These are phyloP conservation scores for Caenorhabditis sp. DNA, from an alignment of 2,888 invertebrate genomes.

Conservation along the genomic window DNA sequence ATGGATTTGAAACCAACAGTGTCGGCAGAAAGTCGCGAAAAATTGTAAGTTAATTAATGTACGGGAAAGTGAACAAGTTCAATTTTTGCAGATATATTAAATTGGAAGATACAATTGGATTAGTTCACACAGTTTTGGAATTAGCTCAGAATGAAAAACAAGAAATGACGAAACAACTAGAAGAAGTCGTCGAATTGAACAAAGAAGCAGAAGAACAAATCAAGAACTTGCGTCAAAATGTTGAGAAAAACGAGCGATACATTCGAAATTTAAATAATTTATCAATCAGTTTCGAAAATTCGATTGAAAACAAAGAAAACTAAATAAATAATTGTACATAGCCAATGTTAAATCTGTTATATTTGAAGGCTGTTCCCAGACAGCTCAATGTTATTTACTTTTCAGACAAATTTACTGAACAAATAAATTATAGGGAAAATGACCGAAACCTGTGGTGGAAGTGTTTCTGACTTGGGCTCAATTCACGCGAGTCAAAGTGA, in stretches of 20 bases:
- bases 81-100: too few species aligned
- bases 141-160: background rate
- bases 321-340: too few species aligned
- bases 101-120: too few species aligned
- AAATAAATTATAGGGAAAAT: background rate
- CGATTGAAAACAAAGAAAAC: too few species aligned
- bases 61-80: too few species aligned
- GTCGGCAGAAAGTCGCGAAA: background rate
- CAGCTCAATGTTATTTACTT: background rate
- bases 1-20: background rate
- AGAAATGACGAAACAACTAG: background rate
- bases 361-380: background rate
- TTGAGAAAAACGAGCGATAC: too few species aligned
- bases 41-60: background rate
- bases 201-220: background rate
- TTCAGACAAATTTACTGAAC: background rate
- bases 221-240: too few species aligned
- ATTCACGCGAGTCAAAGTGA: slow-evolving; percentile 30
- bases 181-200: slow-evolving; percentile 4
- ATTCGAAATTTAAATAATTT: too few species aligned
- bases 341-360: too few species aligned
- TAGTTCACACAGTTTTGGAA: too few species aligned
- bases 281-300: too few species aligned
- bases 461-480: background rate
- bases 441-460: background rate